Evolutionary conservation across 1,140 invertebrate species (phyloP), one percentile per base, ranked within the genome.

Genomic region (Tigriopus japonicus): DNA sequence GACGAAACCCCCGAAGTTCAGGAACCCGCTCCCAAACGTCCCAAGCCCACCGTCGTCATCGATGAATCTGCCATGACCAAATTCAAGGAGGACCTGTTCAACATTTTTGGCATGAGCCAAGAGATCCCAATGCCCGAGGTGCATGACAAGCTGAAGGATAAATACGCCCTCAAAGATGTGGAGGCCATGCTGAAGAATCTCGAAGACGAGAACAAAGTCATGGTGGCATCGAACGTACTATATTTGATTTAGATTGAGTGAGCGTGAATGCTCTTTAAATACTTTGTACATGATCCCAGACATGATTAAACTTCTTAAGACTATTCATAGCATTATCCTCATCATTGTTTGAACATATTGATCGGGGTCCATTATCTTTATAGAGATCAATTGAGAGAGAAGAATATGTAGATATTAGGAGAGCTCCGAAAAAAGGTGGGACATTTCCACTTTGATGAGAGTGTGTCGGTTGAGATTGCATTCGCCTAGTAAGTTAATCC

Each of bases 211-310:
- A 49, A 49, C 45, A 49, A 49, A 49, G 45, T 49, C 45, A 49
- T 49, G 45, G 21, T 49, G 45, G 45, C 45, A 5, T 49, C 45
- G n/a, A 21, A 49, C 21, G 21, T 49, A 2, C 10, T 49, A 45
- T 59, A 40, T 42, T 59, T 40, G 43, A 43, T 43, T 62, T 62
- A 64, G 79, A 86, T 65, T 35, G 28, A 35, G n/a, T n/a, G n/a
- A n/a, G n/a, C 28, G 28, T 35, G 3, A 5, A 35, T 5, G 28
- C 28, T 35, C 28, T 9, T 35, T 35, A 9, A 35, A 3, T 5
- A 35, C 3, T 9, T 35, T 35, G 28, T 35, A 35, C 9, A 35
- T 35, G 28, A 35, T 5, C 28, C 28, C 28, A 9, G 28, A 35
- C 28, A 35, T 35, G n/a, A 35, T 35, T 35, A 35, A 35, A n/a